These are phyloP conservation scores for Irena cyanogastra DNA, from an alignment of 2,113 vertebrate species.

Conservation along the genomic window DNA sequence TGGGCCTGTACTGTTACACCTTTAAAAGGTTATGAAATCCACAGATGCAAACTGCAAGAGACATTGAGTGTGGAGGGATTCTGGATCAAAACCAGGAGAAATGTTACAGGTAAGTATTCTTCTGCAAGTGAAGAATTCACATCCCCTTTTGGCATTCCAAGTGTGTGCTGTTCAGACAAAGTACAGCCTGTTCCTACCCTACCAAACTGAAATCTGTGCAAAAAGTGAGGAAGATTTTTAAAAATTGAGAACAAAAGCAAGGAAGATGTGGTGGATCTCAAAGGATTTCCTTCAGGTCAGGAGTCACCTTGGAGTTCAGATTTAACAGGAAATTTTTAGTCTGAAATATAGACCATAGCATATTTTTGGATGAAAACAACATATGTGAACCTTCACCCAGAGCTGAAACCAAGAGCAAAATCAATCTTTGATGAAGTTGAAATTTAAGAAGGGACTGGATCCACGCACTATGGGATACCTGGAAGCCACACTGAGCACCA, in stretches of 20 bases:
- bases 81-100: not conserved
- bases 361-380: slow-evolving; percentile 20
- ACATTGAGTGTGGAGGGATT: not conserved
- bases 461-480: not conserved
- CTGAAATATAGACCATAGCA: not conserved
- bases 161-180: not conserved
- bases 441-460: not conserved
- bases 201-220: not conserved
- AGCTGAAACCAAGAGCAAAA: not conserved
- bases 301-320: not conserved
- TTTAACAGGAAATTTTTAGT: slow-evolving; percentile 31
- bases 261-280: slow-evolving; percentile 3
- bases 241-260: slow-evolving; percentile 31
- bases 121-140: not conserved
- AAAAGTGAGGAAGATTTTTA: slow-evolving; percentile 21
- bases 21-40: not conserved
- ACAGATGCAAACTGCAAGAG: not conserved
- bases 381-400: not conserved
- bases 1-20: accelerated
- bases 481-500: not conserved
- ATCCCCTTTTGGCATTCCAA: not conserved
- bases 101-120: not conserved
- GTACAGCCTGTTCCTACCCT: not conserved
- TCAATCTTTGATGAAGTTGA: not conserved
- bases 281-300: slow-evolving; percentile 55